Base-by-base conservation (phyloP, 1,140 invertebrate genomes). In the Drosophila navojoa region DNA sequence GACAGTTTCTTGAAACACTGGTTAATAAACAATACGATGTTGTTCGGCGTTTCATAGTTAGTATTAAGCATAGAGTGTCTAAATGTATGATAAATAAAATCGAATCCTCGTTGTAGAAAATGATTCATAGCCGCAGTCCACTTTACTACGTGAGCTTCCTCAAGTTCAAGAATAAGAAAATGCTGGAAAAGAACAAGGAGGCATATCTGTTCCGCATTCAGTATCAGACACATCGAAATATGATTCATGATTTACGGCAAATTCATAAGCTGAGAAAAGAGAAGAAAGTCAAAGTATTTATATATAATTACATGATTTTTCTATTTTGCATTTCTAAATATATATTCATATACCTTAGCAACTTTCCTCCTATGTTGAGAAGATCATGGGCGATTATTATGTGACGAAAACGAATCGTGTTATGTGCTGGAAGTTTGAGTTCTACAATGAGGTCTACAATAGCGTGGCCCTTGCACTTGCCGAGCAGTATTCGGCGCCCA, bases 371-470 rank as follows among this genome's bases (percentile, higher is more conserved):
- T 71, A 42, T n/a, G 15, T 67, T 27, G 69, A 71, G 38, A 13
- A 52, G 27, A 64, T 90, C 1, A 91, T 91, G 90, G 79, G 84
- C 3, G 76, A 82, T 27, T 90, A 90, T 71, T 79, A 90, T 25
- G 76, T 90, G 0, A 45, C 70, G 1, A 91, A 91, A 35, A 91
- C 87, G 3, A 57, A 74, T 35, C 84, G 90, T 5, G 78, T 91
- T 6, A 90, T 91, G 90, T 91, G 90, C 32, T 90, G 90, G 84
- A 86, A 84, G 57, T 91, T 90, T 32, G 76, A 91, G 50, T 91
- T 91, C 15, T 68, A 87, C 4, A 90, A 90, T 27, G 90, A 91
- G 49, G 81, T 91, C 5, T 91, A 91, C 49, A 91, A 91, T 42
- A 90, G 69, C 0, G n/a, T 90, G 52, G 90, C 75, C 0, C 29